Evolutionary conservation across 2,888 invertebrate genomes (phyloP), one percentile per base, ranked within the genome.

Genomic region (Drosophila kuntzei): DNA sequence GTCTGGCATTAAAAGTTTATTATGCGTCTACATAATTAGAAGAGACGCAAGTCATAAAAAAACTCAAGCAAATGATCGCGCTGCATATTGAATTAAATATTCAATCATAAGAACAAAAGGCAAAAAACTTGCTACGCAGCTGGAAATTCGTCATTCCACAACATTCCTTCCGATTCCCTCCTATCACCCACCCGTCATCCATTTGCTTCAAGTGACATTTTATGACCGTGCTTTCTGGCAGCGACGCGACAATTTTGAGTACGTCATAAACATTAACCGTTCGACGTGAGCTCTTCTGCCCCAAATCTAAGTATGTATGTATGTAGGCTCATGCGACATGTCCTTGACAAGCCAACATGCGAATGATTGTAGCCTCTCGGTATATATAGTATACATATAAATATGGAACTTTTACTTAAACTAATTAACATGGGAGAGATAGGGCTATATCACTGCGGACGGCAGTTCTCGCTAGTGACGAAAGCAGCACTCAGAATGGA

Each of bases 261-360:
- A 70, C 58, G 89, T 84, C 87, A 88, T 88, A 86, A 88, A 83
- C 89, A 88, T 84, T 88, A 78, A 84, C 89, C 87, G 83, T 86
- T 80, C 71, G 80, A 88, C 84, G 88, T 84, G 84, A 72, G 82
- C 68, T 47, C 25, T 39, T 22, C 32, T 39, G n/a, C 18, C 37
- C 14, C 37, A 43, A 34, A 32, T 29, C 5, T 12, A 47, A 14
- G 4, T 18, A 29, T 29, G 12, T 46, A 11, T 22, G 16, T 27
- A 12, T 9, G 12, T 41, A 43, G 8, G 16, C 34, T 27, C 20
- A 9, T 47, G 25, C 37, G 11, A 29, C 32, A 57, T 63, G 49
- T 39, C 37, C 43, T 44, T 50, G 61, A 41, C 50, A 71, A 66
- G 32, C n/a, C n/a, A n/a, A n/a, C n/a, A n/a, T n/a, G n/a, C n/a